Evolutionary conservation across 2,888 invertebrate genomes (phyloP).

Genomic region (Acrobasis consociella): DNA sequence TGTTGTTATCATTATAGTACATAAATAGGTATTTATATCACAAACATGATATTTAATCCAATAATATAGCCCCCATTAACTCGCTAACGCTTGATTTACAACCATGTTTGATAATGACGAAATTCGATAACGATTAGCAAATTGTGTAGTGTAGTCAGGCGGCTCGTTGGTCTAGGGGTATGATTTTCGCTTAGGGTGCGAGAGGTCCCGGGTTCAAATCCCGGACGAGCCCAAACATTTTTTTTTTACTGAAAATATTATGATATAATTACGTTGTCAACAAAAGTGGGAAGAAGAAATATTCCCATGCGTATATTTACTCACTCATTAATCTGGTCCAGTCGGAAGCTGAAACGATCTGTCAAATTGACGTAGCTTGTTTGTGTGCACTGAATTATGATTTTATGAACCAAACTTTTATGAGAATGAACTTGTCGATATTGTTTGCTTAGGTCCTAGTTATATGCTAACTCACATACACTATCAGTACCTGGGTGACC

Average conservation of each 20-base stretch:
- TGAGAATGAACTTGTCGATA: no score
- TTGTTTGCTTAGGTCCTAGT: no score
- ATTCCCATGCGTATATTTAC: not conserved
- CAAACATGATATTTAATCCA: not conserved
- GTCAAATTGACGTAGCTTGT: constrained; percentile 16
- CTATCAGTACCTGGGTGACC: no score
- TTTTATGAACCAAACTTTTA: no score
- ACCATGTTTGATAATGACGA: not conserved
- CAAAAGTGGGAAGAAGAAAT: not conserved
- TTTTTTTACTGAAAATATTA: not conserved
- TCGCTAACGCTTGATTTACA: not conserved
- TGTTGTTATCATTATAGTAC: not conserved
- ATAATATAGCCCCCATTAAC: not conserved
- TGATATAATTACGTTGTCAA: not conserved
- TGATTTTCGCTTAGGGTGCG: constrained; percentile 82
- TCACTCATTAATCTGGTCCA: constrained; percentile 2
- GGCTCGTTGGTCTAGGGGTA: constrained; percentile 80
- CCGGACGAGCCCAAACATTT: constrained; percentile 74
- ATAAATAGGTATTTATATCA: not conserved
- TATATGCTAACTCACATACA: no score
- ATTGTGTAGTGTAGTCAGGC: not conserved
- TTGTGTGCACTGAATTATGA: not conserved
- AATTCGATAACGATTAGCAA: not conserved
- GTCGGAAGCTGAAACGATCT: constrained; percentile 11
- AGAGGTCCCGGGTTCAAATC: constrained; percentile 83